A percentile compares a stretch with the other conserved stretches of the same genome.
phyloP scores from a whole-genome alignment of 2,888 invertebrate species.

The Chrysolina americana region DNA sequence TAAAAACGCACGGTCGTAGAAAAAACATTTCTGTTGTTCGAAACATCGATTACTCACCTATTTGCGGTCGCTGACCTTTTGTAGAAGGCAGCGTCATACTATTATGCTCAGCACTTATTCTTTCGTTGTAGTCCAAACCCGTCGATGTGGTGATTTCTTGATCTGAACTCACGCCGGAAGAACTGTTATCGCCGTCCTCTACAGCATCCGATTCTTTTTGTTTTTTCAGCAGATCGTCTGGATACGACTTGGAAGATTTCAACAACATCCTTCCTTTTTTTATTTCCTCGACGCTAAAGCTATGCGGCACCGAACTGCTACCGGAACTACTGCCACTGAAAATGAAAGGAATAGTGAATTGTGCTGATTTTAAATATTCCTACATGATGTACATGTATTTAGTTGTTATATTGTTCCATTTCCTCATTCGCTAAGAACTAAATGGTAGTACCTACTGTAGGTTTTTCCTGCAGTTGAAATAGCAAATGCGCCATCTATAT shows the following conservation, averaged over 20 bases:
- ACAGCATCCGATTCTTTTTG: constrained; percentile 68
- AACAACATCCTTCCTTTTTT: constrained; percentile 88
- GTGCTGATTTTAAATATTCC: too few relatives aligned
- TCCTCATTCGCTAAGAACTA: too few relatives aligned
- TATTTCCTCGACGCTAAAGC: constrained; percentile 90
- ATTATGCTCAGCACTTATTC: constrained; percentile 49
- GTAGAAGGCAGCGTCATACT: constrained; percentile 58
- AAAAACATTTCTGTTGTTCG: background rate
- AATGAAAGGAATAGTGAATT: too few relatives aligned
- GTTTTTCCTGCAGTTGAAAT: too few relatives aligned
- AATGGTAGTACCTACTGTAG: too few relatives aligned
- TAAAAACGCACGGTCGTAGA: too few relatives aligned
- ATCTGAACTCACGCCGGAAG: constrained; percentile 90
- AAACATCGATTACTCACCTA: constrained; percentile 56
- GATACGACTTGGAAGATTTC: constrained; percentile 89
- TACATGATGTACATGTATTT: too few relatives aligned
- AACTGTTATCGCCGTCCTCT: constrained; percentile 91
- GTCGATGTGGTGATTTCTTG: constrained; percentile 79
- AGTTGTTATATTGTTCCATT: too few relatives aligned
- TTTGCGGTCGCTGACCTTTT: constrained; percentile 62
- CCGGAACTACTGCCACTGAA: constrained; percentile 78
- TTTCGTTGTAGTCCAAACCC: constrained; percentile 68
- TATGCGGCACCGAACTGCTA: constrained; percentile 85
- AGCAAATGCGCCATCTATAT: too few relatives aligned
- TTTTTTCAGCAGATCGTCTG: constrained; percentile 81